Percentiles rank a stretch among this genome's conserved stretches.
Evolutionary conservation across 2,797 vertebrate species (phyloP).

Genomic region (Siniperca scherzeri): DNA sequence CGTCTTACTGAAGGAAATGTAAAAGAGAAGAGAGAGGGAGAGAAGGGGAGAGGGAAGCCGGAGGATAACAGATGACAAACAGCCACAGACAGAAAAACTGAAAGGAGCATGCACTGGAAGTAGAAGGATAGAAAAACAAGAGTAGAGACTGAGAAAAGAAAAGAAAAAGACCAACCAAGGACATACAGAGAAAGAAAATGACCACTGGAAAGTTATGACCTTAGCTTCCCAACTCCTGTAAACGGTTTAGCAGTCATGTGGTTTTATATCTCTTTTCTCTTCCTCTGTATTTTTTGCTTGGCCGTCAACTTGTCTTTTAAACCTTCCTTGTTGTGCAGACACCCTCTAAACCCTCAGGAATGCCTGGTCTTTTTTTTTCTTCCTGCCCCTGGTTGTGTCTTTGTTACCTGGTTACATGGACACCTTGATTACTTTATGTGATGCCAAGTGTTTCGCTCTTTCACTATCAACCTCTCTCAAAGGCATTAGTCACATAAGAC

Average conservation of each 20-base stretch:
- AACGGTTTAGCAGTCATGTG: conserved; percentile 23
- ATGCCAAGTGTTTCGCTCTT: not conserved
- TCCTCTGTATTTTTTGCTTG: conserved; percentile 1
- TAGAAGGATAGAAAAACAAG: not conserved
- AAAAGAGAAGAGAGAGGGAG: not conserved
- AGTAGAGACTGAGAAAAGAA: not conserved
- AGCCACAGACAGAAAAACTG: not conserved
- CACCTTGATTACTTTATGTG: not conserved
- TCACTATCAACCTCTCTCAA: not conserved
- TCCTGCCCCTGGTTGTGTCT: not conserved
- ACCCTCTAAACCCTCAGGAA: conserved; percentile 21
- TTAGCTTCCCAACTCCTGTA: not conserved
- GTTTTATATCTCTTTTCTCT: conserved; percentile 38
- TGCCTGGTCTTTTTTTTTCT: not conserved
- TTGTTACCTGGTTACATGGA: conserved; percentile 18
- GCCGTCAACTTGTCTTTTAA: conserved; percentile 25
- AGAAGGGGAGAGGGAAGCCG: not conserved
- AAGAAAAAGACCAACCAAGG: not conserved
- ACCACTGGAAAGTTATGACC: conserved; percentile 45
- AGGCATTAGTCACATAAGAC: conserved; percentile 46
- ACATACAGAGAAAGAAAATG: conserved; percentile 20
- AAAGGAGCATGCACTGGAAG: not conserved
- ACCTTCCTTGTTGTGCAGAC: conserved; percentile 10
- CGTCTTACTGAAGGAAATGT: conserved; percentile 18
- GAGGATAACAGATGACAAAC: conserved; percentile 1